Conservation (phyloP, 2,888 invertebrate genomes). For the Panopea generosa region DNA sequence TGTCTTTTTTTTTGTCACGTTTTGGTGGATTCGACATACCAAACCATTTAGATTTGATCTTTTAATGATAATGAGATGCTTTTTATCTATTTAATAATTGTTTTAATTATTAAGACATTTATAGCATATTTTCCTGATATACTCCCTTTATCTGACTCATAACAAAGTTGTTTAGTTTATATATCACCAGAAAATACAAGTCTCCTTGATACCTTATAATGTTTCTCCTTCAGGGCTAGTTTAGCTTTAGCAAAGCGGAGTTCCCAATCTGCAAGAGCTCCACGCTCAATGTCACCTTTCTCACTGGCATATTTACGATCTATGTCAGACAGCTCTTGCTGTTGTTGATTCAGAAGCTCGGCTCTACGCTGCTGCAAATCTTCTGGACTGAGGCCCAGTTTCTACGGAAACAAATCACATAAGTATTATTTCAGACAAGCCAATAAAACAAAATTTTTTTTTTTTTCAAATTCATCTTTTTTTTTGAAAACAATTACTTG, state of each 20-base stretch:
- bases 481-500: too few relatives aligned
- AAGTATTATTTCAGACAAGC: neutral
- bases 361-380: conserved; percentile 76
- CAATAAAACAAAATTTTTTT: neutral
- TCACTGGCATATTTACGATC: conserved; percentile 75
- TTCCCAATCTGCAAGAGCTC: conserved; percentile 83
- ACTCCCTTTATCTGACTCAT: too few relatives aligned
- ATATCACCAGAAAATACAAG: too few relatives aligned
- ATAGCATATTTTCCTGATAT: too few relatives aligned
- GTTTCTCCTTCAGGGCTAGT: conserved; percentile 81
- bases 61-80: too few relatives aligned
- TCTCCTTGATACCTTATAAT: conserved; percentile 80
- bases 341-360: conserved; percentile 80
- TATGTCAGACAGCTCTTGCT: conserved; percentile 78
- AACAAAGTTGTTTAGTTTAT: too few relatives aligned
- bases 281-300: conserved; percentile 73
- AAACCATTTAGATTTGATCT: too few relatives aligned
- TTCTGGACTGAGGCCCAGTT: conserved; percentile 77
- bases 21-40: too few relatives aligned
- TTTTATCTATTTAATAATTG: too few relatives aligned
- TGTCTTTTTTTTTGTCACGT: too few relatives aligned
- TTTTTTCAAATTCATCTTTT: neutral
- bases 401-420: conserved; percentile 63
- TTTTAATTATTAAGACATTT: too few relatives aligned
- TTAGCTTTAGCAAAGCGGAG: conserved; percentile 82